A percentile compares a stretch with the other conserved stretches of the same genome.
Evolutionary conservation across 2,888 invertebrate species (phyloP).

Genomic region (Diarsia brunnea): DNA sequence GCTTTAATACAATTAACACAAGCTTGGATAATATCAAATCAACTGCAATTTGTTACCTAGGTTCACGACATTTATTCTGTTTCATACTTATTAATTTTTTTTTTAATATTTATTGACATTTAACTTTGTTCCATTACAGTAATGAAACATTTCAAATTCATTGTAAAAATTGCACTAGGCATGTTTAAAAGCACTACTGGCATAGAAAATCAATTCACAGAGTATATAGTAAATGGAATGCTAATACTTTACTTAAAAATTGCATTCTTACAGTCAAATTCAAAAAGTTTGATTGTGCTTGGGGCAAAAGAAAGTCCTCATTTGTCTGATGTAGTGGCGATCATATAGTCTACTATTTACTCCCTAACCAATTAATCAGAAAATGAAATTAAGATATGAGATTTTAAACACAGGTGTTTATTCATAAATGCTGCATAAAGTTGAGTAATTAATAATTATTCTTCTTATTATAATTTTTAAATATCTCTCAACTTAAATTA

Average conservation of each 20-base stretch:
- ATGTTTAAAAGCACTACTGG: constrained; percentile 27
- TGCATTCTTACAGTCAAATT: constrained; percentile 9
- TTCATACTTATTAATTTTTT: background rate
- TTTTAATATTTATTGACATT: background rate
- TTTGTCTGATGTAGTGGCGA: background rate
- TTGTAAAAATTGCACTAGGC: constrained; percentile 10
- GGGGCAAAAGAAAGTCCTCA: background rate
- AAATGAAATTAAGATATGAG: background rate
- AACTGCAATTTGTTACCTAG: constrained; percentile 32
- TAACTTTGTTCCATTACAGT: constrained; percentile 19
- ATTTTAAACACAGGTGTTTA: background rate
- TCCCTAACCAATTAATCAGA: background rate
- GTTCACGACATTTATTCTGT: background rate
- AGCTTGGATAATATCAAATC: constrained; percentile 45
- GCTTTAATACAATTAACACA: constrained; percentile 36
- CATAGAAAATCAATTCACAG: constrained; percentile 18
- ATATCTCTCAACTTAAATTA: background rate
- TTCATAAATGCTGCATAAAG: background rate
- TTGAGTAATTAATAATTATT: background rate
- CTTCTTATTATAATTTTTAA: no score
- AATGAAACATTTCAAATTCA: background rate
- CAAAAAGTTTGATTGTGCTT: constrained; percentile 34
- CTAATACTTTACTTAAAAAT: background rate
- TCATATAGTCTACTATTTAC: background rate
- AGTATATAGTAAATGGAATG: constrained; percentile 33